These are phyloP conservation scores for Asarcornis scutulata DNA, from an alignment of 2,113 vertebrate species.

Conservation along the genomic window DNA sequence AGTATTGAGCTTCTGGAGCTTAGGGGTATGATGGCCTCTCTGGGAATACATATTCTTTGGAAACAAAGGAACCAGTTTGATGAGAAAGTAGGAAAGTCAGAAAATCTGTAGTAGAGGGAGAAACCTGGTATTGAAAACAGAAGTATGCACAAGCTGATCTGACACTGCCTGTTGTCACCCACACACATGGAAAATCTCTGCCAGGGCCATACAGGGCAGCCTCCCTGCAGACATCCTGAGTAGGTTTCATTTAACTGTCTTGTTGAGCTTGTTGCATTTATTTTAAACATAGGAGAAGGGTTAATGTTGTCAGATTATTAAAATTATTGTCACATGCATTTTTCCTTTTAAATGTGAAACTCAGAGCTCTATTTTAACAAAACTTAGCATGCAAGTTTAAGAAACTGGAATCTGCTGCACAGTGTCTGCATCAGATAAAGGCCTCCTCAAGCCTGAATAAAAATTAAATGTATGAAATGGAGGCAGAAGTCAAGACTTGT, in stretches of 20 bases:
- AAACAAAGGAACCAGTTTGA: not conserved
- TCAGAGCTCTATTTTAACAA: not conserved
- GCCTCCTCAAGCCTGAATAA: not conserved
- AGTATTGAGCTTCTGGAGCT: not conserved
- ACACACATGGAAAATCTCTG: not conserved
- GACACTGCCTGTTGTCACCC: not conserved
- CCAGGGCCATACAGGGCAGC: not conserved
- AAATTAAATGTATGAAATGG: not conserved
- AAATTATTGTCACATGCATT: constrained; percentile 5
- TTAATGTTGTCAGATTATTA: not conserved
- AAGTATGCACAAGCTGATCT: not conserved
- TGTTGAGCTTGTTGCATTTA: not conserved
- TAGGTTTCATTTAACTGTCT: not conserved
- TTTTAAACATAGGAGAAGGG: not conserved
- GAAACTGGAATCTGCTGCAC: not conserved
- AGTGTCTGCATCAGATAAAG: not conserved
- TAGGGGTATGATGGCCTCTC: not conserved
- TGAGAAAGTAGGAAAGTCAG: not conserved
- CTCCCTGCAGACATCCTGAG: not conserved
- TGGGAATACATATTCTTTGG: not conserved
- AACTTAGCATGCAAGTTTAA: constrained; percentile 33
- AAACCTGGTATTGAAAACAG: not conserved
- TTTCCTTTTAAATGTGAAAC: not conserved
- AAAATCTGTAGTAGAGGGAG: not conserved
- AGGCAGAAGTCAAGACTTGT: not conserved